These are phyloP conservation scores for Pilophorus perplexus DNA, from an alignment of 2,888 invertebrate genomes.

Conservation along the genomic window DNA sequence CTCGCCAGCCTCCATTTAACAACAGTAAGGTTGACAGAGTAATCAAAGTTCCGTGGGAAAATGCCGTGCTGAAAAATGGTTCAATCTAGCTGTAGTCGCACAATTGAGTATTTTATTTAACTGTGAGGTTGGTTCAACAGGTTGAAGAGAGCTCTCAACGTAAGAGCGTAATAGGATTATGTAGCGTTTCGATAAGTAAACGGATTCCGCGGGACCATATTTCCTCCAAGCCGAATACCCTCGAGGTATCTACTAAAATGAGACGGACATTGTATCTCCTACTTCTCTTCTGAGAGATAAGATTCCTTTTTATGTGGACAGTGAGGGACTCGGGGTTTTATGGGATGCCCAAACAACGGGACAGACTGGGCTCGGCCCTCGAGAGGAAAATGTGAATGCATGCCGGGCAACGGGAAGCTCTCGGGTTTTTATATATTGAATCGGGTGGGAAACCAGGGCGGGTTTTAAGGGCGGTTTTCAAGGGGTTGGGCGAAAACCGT, in stretches of 20 bases:
- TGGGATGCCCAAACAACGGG: background rate
- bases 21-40: background rate
- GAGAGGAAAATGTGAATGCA: conserved; percentile 23
- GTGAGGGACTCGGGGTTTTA: background rate
- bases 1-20: background rate
- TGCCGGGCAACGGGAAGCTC: background rate
- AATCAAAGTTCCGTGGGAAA: background rate
- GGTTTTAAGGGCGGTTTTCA: too few species aligned
- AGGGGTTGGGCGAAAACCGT: background rate
- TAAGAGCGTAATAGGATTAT: too few species aligned
- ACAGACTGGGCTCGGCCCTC: conserved; percentile 1
- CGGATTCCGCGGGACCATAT: too few species aligned
- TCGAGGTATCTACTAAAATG: background rate
- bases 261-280: background rate
- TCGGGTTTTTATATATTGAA: conserved; percentile 26
- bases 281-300: background rate
- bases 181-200: too few species aligned
- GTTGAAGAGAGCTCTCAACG: too few species aligned
- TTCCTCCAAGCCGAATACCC: too few species aligned
- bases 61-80: too few species aligned
- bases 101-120: too few species aligned
- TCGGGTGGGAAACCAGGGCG: background rate
- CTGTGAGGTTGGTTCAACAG: too few species aligned
- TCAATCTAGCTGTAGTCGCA: too few species aligned
- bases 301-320: background rate